phyloP scores from a whole-genome alignment of 2,113 vertebrate species.

The Heliornis fulica region DNA sequence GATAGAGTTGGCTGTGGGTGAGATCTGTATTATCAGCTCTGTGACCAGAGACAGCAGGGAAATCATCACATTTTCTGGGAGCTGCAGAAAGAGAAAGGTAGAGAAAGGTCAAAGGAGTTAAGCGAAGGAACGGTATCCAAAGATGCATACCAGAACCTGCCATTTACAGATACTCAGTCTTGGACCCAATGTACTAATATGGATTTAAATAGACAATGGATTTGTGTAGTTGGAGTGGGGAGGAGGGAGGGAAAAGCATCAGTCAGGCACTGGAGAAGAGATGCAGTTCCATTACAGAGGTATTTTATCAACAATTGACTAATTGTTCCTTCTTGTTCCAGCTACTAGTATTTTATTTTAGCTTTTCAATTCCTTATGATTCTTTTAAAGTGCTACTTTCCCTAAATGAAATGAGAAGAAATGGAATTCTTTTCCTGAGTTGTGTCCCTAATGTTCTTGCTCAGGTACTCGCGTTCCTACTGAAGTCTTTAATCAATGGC shows the following conservation, averaged over 20 bases:
- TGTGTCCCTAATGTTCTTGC: not conserved
- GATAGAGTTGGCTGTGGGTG: not conserved
- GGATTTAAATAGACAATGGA: not conserved
- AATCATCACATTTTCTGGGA: not conserved
- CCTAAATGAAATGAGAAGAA: not conserved
- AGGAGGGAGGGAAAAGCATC: not conserved
- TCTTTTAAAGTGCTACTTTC: not conserved
- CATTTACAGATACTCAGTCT: not conserved
- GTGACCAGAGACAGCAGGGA: not conserved
- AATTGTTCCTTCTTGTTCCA: not conserved
- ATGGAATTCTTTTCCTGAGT: not conserved
- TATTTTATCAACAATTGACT: not conserved
- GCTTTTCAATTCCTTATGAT: not conserved
- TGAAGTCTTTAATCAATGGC: not conserved
- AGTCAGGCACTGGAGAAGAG: not conserved
- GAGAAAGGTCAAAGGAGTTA: not conserved
- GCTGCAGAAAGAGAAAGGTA: not conserved
- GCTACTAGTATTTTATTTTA: not conserved
- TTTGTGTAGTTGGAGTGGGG: not conserved
- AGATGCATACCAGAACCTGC: not conserved
- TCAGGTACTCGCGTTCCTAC: not conserved
- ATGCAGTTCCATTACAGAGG: not conserved
- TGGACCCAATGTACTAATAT: not conserved
- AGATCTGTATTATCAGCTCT: not conserved
- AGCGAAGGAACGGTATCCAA: not conserved